Conservation (phyloP, 2,888 invertebrate genomes). For the Saturnia japonica region DNA sequence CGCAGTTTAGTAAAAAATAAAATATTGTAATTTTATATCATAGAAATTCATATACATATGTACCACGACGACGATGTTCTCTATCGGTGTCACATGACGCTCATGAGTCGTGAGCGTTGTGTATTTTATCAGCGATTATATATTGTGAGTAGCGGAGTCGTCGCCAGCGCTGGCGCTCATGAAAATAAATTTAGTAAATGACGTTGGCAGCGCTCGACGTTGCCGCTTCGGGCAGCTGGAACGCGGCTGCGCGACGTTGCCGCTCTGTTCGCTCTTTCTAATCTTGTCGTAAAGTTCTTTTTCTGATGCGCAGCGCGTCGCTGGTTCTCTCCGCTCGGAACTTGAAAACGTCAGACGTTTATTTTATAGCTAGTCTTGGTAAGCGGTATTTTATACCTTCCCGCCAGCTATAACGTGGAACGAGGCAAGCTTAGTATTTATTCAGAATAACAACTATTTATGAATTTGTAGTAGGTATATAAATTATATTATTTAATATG, state of each 20-base stretch:
- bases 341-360: constrained; percentile 78
- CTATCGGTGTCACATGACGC: constrained; percentile 62
- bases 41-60: constrained; percentile 68
- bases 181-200: constrained; percentile 82
- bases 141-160: constrained; percentile 61
- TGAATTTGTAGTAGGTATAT: constrained; percentile 51
- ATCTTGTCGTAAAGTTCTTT: constrained; percentile 83
- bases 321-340: constrained; percentile 76
- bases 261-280: constrained; percentile 79
- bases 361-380: constrained; percentile 76
- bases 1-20: constrained; percentile 24
- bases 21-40: constrained; percentile 2
- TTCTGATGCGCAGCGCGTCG: constrained; percentile 80
- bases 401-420: constrained; percentile 53
- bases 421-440: constrained; percentile 59
- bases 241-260: constrained; percentile 79
- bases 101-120: constrained; percentile 49
- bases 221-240: constrained; percentile 75
- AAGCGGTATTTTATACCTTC: constrained; percentile 74
- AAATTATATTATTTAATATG: too few species aligned
- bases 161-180: constrained; percentile 79
- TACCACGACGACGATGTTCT: constrained; percentile 58
- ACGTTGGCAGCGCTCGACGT: constrained; percentile 71
- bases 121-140: constrained; percentile 31
- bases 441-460: constrained; percentile 64